Conservation (phyloP, 2,888 invertebrate species). For the Caenorhabditis sp. region DNA sequence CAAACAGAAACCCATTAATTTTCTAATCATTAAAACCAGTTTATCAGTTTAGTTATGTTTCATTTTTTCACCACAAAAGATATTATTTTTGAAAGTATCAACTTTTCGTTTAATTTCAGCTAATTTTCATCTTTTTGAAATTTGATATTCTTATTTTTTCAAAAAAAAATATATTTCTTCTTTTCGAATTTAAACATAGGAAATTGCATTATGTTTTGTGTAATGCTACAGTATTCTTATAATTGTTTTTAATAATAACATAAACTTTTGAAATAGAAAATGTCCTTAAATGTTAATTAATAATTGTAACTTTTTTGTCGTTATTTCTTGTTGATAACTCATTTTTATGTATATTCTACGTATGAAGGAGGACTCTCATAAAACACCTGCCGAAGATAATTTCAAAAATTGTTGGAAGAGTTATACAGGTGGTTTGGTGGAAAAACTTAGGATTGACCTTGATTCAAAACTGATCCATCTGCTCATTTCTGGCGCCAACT, state of each 20-base stretch:
- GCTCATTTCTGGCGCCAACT: not conserved
- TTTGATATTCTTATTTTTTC: not conserved
- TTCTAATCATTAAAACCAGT: not conserved
- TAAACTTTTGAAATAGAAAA: not conserved
- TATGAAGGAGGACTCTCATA: too few relatives aligned
- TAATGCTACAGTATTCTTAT: not conserved
- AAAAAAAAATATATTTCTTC: not conserved
- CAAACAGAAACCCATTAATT: not conserved
- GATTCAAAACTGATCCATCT: not conserved
- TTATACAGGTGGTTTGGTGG: too few relatives aligned
- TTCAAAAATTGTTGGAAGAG: too few relatives aligned
- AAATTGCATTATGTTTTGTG: not conserved
- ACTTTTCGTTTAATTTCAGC: not conserved
- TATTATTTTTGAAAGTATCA: not conserved
- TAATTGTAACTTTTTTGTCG: not conserved
- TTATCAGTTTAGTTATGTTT: not conserved
- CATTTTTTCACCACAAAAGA: not conserved
- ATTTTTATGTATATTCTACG: too few relatives aligned
- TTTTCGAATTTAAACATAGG: not conserved
- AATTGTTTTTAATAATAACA: not conserved
- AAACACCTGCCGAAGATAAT: not conserved
- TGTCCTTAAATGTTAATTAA: not conserved
- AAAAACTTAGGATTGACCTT: not conserved
- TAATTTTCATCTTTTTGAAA: conserved; percentile 1
- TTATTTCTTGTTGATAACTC: not conserved